Base-by-base conservation (phyloP, 1,140 invertebrate species). In the Drosophila paulistorum region DNA sequence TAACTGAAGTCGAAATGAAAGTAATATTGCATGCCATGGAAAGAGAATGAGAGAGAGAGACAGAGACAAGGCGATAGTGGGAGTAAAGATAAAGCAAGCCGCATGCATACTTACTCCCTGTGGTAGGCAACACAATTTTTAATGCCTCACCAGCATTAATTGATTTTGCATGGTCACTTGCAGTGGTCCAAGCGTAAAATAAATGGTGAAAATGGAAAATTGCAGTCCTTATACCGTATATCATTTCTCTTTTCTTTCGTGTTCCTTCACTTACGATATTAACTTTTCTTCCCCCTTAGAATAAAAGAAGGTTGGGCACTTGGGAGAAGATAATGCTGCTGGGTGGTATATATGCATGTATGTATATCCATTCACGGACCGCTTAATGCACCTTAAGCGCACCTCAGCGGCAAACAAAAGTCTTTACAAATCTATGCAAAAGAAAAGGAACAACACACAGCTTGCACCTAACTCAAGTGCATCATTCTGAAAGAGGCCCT, bases 161-260 rank as follows among this genome's bases (percentile, higher is more conserved):
- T 86, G 82, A 85, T 79, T 75, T 82, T 81, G 71, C 79, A 74
- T 78, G 81, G 82, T 78, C 81, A 78, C 74, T 77, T 78, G 75
- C 74, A 57, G 75, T 45, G 57, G 33, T 57, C 57, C 45, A 71
- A 37, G 74, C 65, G 68, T 48, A 69, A 74, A 69, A 75, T 77
- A 69, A 85, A 85, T 64, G 65, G 42, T 30, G 39, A 48, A 72
- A 37, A 13, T 4, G 51, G 13, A 33, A 7, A 57, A 37, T 37
- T 37, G 51, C 59, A 58, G 51, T 54, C 41, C 60, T 35, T 68
- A 42, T 30, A 30, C 30, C 66, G 77, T 61, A 35, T 65, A 57
- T 66, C 66, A 23, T 60, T 35, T 39, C 35, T 17, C 23, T 76
- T 70, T 9, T 60, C 30, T 39, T 59, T 54, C 66, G 20, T 74